A percentile compares a stretch with the other conserved stretches of the same genome.
These are phyloP conservation scores for Lutraria rhynchaena DNA, from an alignment of 1,140 invertebrate genomes.

Conservation along the genomic window DNA sequence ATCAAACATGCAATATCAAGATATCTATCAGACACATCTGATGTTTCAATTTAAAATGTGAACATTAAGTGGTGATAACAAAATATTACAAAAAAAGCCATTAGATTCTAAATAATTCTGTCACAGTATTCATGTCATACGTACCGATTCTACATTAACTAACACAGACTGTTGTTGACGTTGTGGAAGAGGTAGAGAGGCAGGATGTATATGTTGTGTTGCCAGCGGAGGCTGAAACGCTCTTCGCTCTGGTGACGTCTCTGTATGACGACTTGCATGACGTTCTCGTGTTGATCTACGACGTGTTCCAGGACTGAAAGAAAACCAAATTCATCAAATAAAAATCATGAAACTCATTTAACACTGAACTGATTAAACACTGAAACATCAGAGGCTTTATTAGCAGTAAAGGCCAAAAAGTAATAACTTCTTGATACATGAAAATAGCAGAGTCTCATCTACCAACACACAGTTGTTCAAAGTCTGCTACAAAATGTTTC, in stretches of 20 bases:
- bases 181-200: slow-evolving; percentile 67
- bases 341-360: no score
- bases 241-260: slow-evolving; percentile 73
- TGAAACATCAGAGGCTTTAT: no score
- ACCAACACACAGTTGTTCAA: no score
- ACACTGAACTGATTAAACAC: no score
- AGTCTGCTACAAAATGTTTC: no score
- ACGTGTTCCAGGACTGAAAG: slow-evolving; percentile 75
- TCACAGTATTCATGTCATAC: slow-evolving; percentile 10
- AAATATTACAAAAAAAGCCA: not conserved
- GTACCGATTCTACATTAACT: slow-evolving; percentile 74
- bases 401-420: no score
- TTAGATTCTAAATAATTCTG: not conserved
- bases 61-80: not conserved
- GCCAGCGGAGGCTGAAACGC: slow-evolving; percentile 77
- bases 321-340: no score
- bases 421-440: no score
- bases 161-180: slow-evolving; percentile 70
- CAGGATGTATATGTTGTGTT: slow-evolving; percentile 72
- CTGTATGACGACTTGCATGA: slow-evolving; percentile 64
- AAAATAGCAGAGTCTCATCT: no score
- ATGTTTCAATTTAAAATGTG: not conserved
- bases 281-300: slow-evolving; percentile 69
- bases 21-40: not conserved
- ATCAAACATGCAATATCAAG: not conserved